These are phyloP conservation scores for Chaunax sp. DNA, from an alignment of 2,797 vertebrate species.

Conservation along the genomic window DNA sequence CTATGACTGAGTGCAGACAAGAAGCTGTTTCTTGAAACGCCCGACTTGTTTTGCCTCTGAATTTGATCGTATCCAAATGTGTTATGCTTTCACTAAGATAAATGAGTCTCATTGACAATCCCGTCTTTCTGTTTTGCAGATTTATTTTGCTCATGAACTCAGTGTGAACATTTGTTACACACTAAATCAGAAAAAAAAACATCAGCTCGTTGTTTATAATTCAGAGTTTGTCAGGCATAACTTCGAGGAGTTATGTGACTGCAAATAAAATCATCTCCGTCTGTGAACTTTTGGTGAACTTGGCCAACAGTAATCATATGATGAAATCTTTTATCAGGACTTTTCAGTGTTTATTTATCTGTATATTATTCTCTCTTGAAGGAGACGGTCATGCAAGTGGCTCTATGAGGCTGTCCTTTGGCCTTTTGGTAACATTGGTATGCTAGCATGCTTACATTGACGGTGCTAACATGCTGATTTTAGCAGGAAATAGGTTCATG, in stretches of 20 bases:
- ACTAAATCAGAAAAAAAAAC: conserved; percentile 32
- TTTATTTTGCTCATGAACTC: conserved; percentile 58
- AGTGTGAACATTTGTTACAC: conserved; percentile 39
- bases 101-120: conserved; percentile 45
- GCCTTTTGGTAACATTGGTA: too few relatives aligned
- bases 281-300: conserved; percentile 38
- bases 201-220: conserved; percentile 22
- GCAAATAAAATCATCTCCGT: conserved; percentile 16
- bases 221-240: conserved; percentile 9
- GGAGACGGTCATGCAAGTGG: too few relatives aligned
- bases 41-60: conserved; percentile 19
- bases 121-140: conserved; percentile 56
- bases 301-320: not conserved
- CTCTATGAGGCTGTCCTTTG: too few relatives aligned
- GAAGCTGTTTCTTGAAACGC: conserved; percentile 11
- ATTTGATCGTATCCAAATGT: conserved; percentile 32
- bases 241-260: conserved; percentile 9
- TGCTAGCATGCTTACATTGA: not conserved
- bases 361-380: too few relatives aligned
- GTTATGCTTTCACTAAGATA: conserved; percentile 53
- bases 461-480: not conserved
- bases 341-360: too few relatives aligned
- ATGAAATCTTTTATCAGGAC: not conserved
- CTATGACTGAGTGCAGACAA: not conserved
- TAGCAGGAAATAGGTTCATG: not conserved